Conservation (phyloP, 2,113 vertebrate genomes). For the Epinephelus fuscoguttatus region DNA sequence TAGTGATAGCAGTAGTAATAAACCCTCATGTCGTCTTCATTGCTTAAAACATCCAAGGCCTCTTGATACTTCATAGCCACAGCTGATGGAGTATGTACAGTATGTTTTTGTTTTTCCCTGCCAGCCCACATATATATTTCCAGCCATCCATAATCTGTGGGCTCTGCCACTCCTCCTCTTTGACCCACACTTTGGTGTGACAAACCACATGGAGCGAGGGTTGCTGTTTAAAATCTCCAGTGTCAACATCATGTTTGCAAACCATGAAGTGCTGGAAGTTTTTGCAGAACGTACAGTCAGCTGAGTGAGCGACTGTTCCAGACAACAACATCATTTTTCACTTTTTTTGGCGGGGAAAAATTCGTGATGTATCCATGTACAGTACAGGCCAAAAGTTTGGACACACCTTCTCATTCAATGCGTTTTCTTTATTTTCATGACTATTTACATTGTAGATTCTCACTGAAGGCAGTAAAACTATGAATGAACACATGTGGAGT, state of each 20-base stretch:
- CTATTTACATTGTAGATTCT: too few species aligned
- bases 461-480: too few species aligned
- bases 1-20: too few species aligned
- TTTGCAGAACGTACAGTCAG: background rate
- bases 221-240: constrained; percentile 13
- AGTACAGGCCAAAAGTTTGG: too few species aligned
- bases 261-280: background rate
- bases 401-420: too few species aligned
- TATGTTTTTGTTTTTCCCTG: constrained; percentile 26
- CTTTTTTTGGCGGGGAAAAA: constrained; percentile 31
- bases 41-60: background rate
- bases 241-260: constrained; percentile 15
- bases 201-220: background rate
- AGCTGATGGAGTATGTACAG: constrained; percentile 8
- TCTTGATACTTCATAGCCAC: background rate
- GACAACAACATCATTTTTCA: background rate
- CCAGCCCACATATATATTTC: constrained; percentile 38
- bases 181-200: constrained; percentile 29
- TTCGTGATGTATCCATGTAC: background rate
- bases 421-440: too few species aligned
- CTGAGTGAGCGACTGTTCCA: background rate
- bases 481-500: too few species aligned
- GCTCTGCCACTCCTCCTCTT: constrained; percentile 8
- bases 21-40: background rate
- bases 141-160: constrained; percentile 31